Base-by-base conservation (phyloP, 2,113 vertebrate genomes). In the Platichthys stellatus region DNA sequence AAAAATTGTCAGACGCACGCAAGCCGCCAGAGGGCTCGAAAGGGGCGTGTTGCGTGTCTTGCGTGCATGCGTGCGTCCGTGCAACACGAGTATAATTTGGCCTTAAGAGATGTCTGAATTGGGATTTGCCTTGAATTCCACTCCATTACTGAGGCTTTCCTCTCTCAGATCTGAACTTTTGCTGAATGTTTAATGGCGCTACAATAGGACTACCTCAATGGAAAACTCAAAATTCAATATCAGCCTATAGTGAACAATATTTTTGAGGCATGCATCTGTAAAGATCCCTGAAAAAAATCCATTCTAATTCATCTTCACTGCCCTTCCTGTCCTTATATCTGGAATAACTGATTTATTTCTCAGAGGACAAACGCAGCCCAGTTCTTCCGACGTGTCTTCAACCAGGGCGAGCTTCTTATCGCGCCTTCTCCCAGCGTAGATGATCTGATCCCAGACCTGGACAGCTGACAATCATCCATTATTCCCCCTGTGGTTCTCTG, bases 61-160 rank as follows among this genome's bases (percentile, higher is more conserved):
- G n/a, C n/a, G n/a, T n/a, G n/a, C n/a, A n/a, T n/a, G n/a, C n/a
- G n/a, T n/a, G n/a, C n/a, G n/a, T n/a, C n/a, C n/a, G n/a, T n/a
- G n/a, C n/a, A n/a, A n/a, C n/a, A n/a, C n/a, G n/a, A n/a, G n/a
- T n/a, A n/a, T n/a, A n/a, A n/a, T n/a, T n/a, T n/a, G n/a, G n/a
- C n/a, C n/a, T n/a, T n/a, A 84, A 82, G 66, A 73, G 72, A 84
- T 67, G 70, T 80, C 78, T 82, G 51, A 73, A 69, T 28, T 56
- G 61, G 51, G 74, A 66, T 85, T 72, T 69, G 59, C 28, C 53
- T 57, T 28, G 40, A 21, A 49, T 66, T 38, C 73, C 57, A 0
- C 14, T 76, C 26, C 11, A 31, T 31, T 31, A 31, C 31, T 31
- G 31, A 31, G 31, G 31, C 31, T 31, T 31, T 31, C 6, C 1